Conservation (phyloP, 2,113 vertebrate genomes). For the Antechinus stuartii region DNA sequence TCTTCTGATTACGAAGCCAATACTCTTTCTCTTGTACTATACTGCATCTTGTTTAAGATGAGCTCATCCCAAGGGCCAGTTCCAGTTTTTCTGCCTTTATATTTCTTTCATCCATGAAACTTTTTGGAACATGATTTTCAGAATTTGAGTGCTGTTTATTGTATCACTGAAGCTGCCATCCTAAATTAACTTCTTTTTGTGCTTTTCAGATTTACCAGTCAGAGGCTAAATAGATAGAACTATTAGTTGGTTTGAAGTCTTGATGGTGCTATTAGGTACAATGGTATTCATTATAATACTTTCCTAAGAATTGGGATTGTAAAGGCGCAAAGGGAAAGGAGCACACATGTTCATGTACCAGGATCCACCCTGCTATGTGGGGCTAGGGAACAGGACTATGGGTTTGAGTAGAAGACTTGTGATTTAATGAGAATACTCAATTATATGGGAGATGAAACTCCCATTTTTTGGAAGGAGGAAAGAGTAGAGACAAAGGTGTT, state of each 20-base stretch:
- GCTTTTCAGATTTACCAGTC: neutral
- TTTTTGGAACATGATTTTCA: neutral
- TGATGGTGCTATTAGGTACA: neutral
- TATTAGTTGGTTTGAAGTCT: neutral
- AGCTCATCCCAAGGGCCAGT: neutral
- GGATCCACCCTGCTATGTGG: no score
- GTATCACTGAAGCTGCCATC: neutral
- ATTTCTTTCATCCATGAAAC: neutral
- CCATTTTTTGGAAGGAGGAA: neutral
- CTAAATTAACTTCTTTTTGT: neutral
- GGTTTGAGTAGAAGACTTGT: neutral
- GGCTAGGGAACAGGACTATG: neutral
- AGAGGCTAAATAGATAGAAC: neutral
- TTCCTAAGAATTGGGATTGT: neutral
- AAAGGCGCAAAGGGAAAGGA: neutral
- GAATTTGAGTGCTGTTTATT: neutral
- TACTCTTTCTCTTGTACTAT: neutral
- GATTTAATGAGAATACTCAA: neutral
- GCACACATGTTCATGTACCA: neutral
- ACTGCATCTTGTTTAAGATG: neutral
- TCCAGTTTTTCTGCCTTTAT: neutral
- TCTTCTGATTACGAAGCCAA: neutral
- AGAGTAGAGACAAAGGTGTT: neutral
- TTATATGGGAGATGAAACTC: neutral
- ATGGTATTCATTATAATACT: accelerated